Evolutionary conservation across 2,888 invertebrate species (phyloP).

Genomic region (Pycnomerus fuliginosus): DNA sequence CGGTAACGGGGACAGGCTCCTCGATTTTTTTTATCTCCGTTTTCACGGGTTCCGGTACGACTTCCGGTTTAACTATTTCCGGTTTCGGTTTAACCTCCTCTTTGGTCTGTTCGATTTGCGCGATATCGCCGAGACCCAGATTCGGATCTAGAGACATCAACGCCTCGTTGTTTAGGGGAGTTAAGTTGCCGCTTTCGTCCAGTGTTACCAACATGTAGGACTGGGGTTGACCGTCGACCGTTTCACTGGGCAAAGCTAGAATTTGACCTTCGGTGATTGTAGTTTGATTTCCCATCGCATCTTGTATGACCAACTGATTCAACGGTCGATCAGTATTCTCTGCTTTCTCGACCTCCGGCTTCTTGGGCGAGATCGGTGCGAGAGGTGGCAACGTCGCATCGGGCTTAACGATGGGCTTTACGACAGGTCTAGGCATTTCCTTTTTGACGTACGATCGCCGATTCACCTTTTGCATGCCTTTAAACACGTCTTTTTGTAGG

Average conservation of each 20-base stretch:
- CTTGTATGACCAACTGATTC: conserved; percentile 52
- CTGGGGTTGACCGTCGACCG: conserved; percentile 70
- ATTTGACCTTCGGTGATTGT: conserved; percentile 63
- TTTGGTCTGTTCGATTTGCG: conserved; percentile 55
- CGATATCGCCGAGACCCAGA: conserved; percentile 53
- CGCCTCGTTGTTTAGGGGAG: conserved; percentile 71
- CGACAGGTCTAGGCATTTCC: conserved; percentile 3
- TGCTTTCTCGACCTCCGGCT: conserved; percentile 15
- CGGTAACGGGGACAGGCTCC: conserved; percentile 5
- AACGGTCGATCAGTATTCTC: conserved; percentile 32
- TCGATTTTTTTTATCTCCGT: conserved; percentile 7
- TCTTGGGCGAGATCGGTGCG: conserved; percentile 40
- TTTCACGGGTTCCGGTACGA: conserved; percentile 16
- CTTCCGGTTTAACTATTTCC: background rate
- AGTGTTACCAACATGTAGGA: conserved; percentile 71
- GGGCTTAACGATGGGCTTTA: conserved; percentile 21
- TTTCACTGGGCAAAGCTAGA: conserved; percentile 71
- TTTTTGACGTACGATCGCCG: conserved; percentile 29
- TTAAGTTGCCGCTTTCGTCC: conserved; percentile 70
- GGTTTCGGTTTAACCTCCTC: conserved; percentile 2
- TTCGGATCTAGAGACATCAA: conserved; percentile 60
- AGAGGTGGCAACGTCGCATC: conserved; percentile 34
- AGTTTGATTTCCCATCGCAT: conserved; percentile 50
- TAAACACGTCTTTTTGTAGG: too few relatives aligned
- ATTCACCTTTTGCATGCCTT: too few relatives aligned